phyloP scores from a whole-genome alignment of 1,140 invertebrate species.

The Philaenus spumarius region DNA sequence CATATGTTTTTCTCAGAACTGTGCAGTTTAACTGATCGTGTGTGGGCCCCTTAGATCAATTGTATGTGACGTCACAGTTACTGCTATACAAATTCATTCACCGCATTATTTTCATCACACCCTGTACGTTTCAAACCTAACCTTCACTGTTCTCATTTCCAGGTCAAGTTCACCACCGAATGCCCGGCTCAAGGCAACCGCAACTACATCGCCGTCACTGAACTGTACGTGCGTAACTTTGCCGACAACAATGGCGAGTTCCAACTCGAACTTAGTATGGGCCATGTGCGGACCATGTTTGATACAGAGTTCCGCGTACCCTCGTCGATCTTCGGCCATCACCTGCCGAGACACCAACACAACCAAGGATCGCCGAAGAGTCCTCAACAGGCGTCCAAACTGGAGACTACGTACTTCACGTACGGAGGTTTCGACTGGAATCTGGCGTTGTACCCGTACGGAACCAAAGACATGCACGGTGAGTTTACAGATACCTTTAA shows the following conservation, averaged over 20 bases:
- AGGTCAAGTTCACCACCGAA: slow-evolving; percentile 67
- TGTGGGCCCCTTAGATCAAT: too few species aligned
- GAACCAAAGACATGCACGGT: slow-evolving; percentile 45
- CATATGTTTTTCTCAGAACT: too few species aligned
- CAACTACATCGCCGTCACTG: slow-evolving; percentile 70
- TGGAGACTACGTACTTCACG: slow-evolving; percentile 64
- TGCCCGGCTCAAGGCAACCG: slow-evolving; percentile 69
- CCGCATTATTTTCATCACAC: too few species aligned
- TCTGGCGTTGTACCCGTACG: slow-evolving; percentile 61
- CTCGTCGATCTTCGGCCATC: slow-evolving; percentile 34
- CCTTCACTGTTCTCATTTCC: too few species aligned
- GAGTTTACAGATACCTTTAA: slow-evolving; percentile 15
- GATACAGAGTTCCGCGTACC: slow-evolving; percentile 60
- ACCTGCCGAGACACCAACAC: slow-evolving; percentile 16
- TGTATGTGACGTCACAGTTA: too few species aligned
- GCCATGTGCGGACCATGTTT: slow-evolving; percentile 68
- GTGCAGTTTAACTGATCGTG: too few species aligned
- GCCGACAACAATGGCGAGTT: slow-evolving; percentile 79
- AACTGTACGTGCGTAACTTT: slow-evolving; percentile 68
- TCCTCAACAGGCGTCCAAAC: slow-evolving; percentile 35
- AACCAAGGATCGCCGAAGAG: slow-evolving; percentile 17
- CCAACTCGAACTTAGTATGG: slow-evolving; percentile 70
- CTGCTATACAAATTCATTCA: too few species aligned
- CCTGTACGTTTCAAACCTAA: too few species aligned
- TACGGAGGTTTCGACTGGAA: slow-evolving; percentile 85